Base-by-base conservation (phyloP, 92 coral and sea anemone genomes). In the Meandrina meandrites region DNA sequence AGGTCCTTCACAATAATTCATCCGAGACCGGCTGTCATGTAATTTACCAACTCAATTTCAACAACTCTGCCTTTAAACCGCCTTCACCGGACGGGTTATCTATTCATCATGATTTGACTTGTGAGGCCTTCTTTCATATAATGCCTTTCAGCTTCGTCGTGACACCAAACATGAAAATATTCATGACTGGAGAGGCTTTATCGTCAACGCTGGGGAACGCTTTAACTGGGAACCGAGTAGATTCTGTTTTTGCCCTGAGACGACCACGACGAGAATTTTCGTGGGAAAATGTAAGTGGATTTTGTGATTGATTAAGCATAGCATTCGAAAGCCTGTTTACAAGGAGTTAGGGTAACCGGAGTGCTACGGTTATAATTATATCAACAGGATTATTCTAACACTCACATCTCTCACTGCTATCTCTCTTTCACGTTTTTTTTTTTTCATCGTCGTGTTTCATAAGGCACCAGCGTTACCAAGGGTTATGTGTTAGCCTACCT, bases 71-170 rank as follows among this genome's bases (percentile, higher is more conserved):
- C 8, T 86, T 81, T 60, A 92, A 84, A 70, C 89, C 94, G 17
- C 66, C 79, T 13, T 32, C 81, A 12, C 94, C 94, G 19, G 92
- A 93, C 35, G 8, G 53, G 48, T 54, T 90, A 24, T 78, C 87
- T 14, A 78, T 77, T 10, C 85, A 64, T 21, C 80, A 82, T 0
- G 79, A 87, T 27, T 62, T 94, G 69, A 54, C 93, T 48, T 84
- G 85, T 1, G 92, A 93, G 17, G 90, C 81, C n/a, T 88, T 94
- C 75, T 83, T 94, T 13, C 71, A 81, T 34, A 36, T 94, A 32
- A 92, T 94, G 84, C 98, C 98, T 16, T 94, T 94, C 57, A 91
- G 98, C 79, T 90, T 92, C 17, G 89, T 94, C 35, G 93, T 92
- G 75, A 80, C 92, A 10, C 69, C 90, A 22, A 78, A 94, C 74